Conservation (phyloP, 1,140 invertebrate species). For the Brachionus plicatilis region DNA sequence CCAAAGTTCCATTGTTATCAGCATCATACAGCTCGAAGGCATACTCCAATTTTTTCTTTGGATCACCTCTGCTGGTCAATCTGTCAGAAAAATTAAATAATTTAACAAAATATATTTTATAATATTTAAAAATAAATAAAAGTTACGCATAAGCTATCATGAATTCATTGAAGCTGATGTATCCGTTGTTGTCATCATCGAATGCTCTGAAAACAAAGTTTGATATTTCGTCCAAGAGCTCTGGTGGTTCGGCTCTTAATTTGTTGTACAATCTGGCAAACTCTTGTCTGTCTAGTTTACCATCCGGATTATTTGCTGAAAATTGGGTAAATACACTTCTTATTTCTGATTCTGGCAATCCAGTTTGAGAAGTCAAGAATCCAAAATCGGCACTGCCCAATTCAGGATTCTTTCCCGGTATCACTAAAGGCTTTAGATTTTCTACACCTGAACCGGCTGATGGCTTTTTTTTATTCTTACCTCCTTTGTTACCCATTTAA, state of each 20-base stretch:
- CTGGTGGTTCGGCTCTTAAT: neutral
- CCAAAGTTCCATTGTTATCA: slow-evolving; percentile 12
- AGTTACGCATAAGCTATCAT: neutral
- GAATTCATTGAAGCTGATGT: slow-evolving; percentile 4
- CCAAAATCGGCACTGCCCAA: neutral
- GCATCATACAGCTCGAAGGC: slow-evolving; percentile 31
- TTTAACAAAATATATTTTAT: neutral
- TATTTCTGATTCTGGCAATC: neutral
- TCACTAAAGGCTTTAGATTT: neutral
- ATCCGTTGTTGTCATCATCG: slow-evolving; percentile 23
- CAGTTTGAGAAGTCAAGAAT: neutral
- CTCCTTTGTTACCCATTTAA: slow-evolving; percentile 10
- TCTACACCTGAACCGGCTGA: neutral
- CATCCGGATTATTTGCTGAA: slow-evolving; percentile 1
- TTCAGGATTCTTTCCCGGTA: neutral
- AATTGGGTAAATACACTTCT: neutral
- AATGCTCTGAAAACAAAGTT: slow-evolving; percentile 19
- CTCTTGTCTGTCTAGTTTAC: neutral
- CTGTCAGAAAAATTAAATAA: neutral
- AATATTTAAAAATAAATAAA: neutral
- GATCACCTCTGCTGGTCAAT: slow-evolving; percentile 32
- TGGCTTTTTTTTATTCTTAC: neutral
- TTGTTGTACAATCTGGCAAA: neutral
- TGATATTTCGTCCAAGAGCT: slow-evolving; percentile 11
- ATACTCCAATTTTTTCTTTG: slow-evolving; percentile 6